Evolutionary conservation across 2,113 vertebrate species (phyloP).

Genomic region (Engystomops pustulosus): DNA sequence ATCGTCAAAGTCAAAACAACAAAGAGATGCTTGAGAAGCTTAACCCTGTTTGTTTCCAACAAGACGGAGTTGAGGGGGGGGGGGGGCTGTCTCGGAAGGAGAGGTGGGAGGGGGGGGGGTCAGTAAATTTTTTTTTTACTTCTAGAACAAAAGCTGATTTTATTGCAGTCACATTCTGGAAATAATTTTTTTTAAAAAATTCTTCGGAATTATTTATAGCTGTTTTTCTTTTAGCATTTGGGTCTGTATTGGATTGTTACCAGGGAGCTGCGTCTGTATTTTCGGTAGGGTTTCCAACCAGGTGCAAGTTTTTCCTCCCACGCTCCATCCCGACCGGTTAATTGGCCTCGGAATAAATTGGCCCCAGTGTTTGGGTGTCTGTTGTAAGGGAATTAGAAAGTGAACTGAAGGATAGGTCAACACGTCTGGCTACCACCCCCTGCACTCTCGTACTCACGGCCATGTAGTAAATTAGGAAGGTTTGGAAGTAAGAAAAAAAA

Average conservation of each 20-base stretch:
- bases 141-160: not conserved
- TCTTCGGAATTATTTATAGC: not conserved
- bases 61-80: constrained; percentile 54
- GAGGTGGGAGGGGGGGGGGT: not conserved
- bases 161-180: not conserved
- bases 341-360: constrained; percentile 22
- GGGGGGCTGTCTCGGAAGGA: not conserved
- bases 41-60: constrained; percentile 87
- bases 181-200: not conserved
- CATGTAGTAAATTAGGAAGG: too few species aligned
- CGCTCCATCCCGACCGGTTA: not conserved
- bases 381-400: not conserved
- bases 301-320: constrained; percentile 14
- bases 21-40: constrained; percentile 85
- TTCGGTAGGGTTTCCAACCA: constrained; percentile 11
- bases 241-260: not conserved
- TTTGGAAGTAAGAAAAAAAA: too few species aligned
- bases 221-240: not conserved
- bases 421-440: not conserved
- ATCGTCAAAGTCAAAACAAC: constrained; percentile 95
- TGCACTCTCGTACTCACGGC: too few species aligned
- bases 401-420: not conserved
- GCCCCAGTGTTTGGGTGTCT: not conserved
- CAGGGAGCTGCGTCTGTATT: not conserved
- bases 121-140: not conserved